Evolutionary conservation across 2,113 vertebrate genomes (phyloP).

Genomic region (Indri indri): DNA sequence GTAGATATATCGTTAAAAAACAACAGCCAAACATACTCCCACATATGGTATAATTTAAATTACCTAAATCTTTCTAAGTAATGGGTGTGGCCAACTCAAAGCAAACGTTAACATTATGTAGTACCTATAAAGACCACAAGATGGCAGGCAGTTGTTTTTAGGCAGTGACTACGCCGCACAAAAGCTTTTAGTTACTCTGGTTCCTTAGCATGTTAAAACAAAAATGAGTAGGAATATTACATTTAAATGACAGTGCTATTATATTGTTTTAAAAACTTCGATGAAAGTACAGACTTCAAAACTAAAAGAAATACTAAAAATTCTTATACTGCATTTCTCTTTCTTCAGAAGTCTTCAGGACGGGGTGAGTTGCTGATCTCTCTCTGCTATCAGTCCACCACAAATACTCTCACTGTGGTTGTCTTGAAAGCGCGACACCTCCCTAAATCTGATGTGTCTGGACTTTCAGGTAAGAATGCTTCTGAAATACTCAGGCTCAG

Average conservation of each 20-base stretch:
- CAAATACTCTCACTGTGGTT: conserved; percentile 96
- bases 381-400: conserved; percentile 97
- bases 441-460: conserved; percentile 92
- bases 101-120: conserved; percentile 22
- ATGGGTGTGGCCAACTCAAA: conserved; percentile 64
- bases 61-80: neutral
- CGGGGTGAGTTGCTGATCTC: conserved; percentile 96
- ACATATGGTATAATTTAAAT: neutral
- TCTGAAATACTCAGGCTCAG: neutral
- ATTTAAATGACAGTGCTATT: neutral
- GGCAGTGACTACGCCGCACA: neutral
- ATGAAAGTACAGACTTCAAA: neutral
- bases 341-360: conserved; percentile 91
- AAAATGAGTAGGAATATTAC: neutral
- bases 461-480: conserved; percentile 90
- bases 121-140: conserved; percentile 57
- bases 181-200: neutral
- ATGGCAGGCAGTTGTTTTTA: conserved; percentile 64
- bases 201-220: neutral
- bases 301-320: neutral
- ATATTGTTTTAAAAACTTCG: neutral
- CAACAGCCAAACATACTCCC: neutral
- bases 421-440: conserved; percentile 98
- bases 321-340: neutral
- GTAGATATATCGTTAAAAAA: neutral